These are phyloP conservation scores for Hypomecis punctinalis DNA, from an alignment of 2,888 invertebrate genomes.

Conservation along the genomic window DNA sequence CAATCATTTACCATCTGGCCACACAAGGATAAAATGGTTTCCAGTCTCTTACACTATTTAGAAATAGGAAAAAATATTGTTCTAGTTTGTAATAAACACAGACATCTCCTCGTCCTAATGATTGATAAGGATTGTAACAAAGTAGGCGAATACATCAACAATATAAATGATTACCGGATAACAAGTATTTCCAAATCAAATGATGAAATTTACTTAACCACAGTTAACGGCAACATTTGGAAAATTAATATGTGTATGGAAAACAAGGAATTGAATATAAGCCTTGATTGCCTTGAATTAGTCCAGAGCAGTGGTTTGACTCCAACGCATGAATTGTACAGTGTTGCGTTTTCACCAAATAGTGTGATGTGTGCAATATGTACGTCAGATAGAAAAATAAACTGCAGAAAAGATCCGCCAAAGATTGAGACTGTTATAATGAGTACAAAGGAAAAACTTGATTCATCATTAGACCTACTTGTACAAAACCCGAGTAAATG, in stretches of 20 bases:
- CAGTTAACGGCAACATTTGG: conserved; percentile 63
- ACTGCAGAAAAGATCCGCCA: conserved; percentile 58
- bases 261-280: conserved; percentile 46
- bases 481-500: conserved; percentile 60
- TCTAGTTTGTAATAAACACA: conserved; percentile 67
- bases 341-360: conserved; percentile 60
- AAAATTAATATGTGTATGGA: conserved; percentile 39
- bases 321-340: conserved; percentile 57
- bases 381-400: conserved; percentile 58
- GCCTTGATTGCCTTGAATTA: conserved; percentile 29
- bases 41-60: conserved; percentile 52
- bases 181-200: conserved; percentile 53
- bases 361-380: conserved; percentile 56
- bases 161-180: conserved; percentile 70
- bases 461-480: conserved; percentile 52
- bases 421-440: conserved; percentile 62
- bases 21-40: conserved; percentile 68
- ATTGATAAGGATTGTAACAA: conserved; percentile 57
- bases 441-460: conserved; percentile 46
- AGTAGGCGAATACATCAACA: conserved; percentile 57
- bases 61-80: conserved; percentile 53
- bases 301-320: conserved; percentile 39
- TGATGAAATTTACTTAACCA: conserved; percentile 55
- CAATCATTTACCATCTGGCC: conserved; percentile 58
- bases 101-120: conserved; percentile 65